These are phyloP conservation scores for Acanthococcus lagerstroemiae DNA, from an alignment of 2,888 invertebrate genomes.

Conservation along the genomic window DNA sequence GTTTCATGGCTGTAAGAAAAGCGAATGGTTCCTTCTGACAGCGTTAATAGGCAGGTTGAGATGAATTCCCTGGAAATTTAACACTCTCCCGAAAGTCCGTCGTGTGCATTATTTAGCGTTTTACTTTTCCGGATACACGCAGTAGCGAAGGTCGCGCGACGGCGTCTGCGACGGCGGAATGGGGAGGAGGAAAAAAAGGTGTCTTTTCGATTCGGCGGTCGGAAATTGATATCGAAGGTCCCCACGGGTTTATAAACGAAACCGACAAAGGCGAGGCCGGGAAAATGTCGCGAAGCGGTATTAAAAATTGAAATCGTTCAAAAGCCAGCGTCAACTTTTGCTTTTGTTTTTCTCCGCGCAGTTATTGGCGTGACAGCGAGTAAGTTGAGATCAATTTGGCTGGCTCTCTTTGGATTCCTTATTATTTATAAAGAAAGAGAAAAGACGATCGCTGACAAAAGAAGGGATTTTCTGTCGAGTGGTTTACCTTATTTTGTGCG, in stretches of 20 bases:
- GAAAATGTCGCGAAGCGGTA: not conserved
- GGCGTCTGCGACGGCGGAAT: not conserved
- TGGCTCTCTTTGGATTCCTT: no score
- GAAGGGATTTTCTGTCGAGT: no score
- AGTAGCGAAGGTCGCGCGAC: not conserved
- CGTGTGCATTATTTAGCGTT: not conserved
- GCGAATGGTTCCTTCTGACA: not conserved
- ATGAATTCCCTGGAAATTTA: slow-evolving; percentile 12
- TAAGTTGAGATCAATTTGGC: no score
- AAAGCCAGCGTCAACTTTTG: not conserved
- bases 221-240: not conserved
- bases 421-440: no score
- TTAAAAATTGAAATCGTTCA: not conserved
- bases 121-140: not conserved
- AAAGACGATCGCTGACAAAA: no score
- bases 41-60: slow-evolving; percentile 15
- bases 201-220: not conserved
- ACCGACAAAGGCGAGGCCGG: not conserved
- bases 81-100: not conserved
- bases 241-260: not conserved
- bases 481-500: no score
- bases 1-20: not conserved
- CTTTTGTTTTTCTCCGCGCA: not conserved
- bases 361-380: no score
- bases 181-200: not conserved